Percentiles rank a stretch among this genome's conserved stretches.
phyloP scores from a whole-genome alignment of 2,797 vertebrate species.

The Cyclura pinguis region DNA sequence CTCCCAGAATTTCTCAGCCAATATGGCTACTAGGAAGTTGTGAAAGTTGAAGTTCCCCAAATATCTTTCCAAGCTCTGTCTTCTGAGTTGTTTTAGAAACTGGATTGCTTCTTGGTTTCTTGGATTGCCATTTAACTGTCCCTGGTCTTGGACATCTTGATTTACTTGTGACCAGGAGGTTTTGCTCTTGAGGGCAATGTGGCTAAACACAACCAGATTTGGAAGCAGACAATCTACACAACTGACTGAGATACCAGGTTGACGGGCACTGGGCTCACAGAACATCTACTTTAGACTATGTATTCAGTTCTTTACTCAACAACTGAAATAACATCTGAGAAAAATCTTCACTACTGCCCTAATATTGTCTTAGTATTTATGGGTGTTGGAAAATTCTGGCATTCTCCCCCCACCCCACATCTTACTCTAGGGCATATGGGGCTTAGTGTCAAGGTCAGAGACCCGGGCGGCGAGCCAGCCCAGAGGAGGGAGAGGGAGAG shows the following conservation, averaged over 20 bases:
- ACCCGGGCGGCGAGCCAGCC: no score
- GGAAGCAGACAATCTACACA: not conserved
- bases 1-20: no score
- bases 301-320: no score
- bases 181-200: not conserved
- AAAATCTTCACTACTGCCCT: not conserved
- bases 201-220: conserved; percentile 1
- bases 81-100: not conserved
- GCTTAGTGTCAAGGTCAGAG: no score
- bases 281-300: not conserved
- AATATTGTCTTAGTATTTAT: not conserved
- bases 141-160: not conserved
- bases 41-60: no score
- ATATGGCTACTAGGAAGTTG: no score
- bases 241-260: not conserved
- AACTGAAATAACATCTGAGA: not conserved
- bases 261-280: not conserved
- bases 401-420: no score
- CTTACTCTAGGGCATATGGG: no score
- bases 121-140: not conserved
- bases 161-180: not conserved
- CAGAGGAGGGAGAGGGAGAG: no score
- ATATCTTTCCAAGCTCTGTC: no score
- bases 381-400: no score
- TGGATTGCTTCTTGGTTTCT: not conserved